Conservation (phyloP, 2,888 invertebrate genomes). For the Drosophila barbarae region DNA sequence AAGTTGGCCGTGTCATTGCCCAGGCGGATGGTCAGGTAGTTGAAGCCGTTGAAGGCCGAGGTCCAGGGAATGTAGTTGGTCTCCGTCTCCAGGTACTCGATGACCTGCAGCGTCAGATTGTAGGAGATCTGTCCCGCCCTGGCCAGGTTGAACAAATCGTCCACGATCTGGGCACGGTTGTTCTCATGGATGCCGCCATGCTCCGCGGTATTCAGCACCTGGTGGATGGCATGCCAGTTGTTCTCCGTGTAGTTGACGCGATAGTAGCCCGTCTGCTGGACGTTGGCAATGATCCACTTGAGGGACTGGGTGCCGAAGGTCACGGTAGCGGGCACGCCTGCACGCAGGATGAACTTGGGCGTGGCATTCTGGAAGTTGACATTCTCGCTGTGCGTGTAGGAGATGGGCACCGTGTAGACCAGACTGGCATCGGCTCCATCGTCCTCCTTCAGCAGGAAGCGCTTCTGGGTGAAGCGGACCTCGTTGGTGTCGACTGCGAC, state of each 20-base stretch:
- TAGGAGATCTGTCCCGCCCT: conserved; percentile 84
- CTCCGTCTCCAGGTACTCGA: conserved; percentile 86
- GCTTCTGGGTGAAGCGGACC: conserved; percentile 69
- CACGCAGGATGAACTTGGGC: conserved; percentile 66
- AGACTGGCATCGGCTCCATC: conserved; percentile 56
- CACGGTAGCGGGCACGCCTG: neutral
- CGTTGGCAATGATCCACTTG: conserved; percentile 76
- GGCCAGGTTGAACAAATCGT: conserved; percentile 89
- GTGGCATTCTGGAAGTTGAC: conserved; percentile 60
- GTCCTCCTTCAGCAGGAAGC: conserved; percentile 71
- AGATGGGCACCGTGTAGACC: conserved; percentile 75
- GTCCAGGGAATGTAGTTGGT: conserved; percentile 89
- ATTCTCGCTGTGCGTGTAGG: conserved; percentile 67
- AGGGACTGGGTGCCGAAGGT: neutral
- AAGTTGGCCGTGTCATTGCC: conserved; percentile 68
- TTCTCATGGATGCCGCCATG: conserved; percentile 82
- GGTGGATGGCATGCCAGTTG: conserved; percentile 82
- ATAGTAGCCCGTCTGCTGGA: conserved; percentile 80
- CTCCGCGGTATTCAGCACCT: conserved; percentile 31
- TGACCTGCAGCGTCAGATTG: conserved; percentile 83
- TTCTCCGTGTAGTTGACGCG: conserved; percentile 85
- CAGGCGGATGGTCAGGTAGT: conserved; percentile 76
- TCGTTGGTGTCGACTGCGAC: conserved; percentile 40
- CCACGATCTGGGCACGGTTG: conserved; percentile 89
- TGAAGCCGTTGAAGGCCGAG: conserved; percentile 82